Evolutionary conservation across 2,888 invertebrate genomes (phyloP).

Genomic region (Schizaphis graminum): DNA sequence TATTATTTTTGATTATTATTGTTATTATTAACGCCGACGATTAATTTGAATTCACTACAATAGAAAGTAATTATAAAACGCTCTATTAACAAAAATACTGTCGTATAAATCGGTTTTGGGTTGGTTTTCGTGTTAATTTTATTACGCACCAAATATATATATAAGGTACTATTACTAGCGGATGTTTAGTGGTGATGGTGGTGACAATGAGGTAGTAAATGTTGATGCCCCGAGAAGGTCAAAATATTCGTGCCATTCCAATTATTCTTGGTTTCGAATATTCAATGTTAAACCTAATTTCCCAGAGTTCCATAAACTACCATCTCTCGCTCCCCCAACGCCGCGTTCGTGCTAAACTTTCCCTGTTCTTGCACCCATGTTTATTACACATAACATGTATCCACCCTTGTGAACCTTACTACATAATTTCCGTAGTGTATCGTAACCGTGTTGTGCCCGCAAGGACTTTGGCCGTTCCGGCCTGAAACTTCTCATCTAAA

Average conservation of each 20-base stretch:
- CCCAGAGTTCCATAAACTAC: constrained; percentile 45
- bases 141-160: background rate
- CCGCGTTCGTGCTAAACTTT: constrained; percentile 26
- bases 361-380: constrained; percentile 21
- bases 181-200: background rate
- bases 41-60: background rate
- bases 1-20: background rate
- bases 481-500: constrained; percentile 54
- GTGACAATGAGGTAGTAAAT: background rate
- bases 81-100: background rate
- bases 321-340: background rate
- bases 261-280: constrained; percentile 51
- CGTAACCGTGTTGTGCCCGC: constrained; percentile 3
- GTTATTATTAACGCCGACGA: background rate
- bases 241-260: constrained; percentile 19
- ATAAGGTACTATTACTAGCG: background rate
- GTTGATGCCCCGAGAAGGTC: constrained; percentile 12
- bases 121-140: background rate
- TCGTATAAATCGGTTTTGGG: background rate
- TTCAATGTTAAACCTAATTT: constrained; percentile 49
- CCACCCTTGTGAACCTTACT: constrained; percentile 38
- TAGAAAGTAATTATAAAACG: background rate
- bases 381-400: constrained; percentile 49
- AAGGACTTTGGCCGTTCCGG: constrained; percentile 55
- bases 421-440: constrained; percentile 58